Conservation (phyloP, 2,888 invertebrate genomes). For the Sphecodes monilicornis region DNA sequence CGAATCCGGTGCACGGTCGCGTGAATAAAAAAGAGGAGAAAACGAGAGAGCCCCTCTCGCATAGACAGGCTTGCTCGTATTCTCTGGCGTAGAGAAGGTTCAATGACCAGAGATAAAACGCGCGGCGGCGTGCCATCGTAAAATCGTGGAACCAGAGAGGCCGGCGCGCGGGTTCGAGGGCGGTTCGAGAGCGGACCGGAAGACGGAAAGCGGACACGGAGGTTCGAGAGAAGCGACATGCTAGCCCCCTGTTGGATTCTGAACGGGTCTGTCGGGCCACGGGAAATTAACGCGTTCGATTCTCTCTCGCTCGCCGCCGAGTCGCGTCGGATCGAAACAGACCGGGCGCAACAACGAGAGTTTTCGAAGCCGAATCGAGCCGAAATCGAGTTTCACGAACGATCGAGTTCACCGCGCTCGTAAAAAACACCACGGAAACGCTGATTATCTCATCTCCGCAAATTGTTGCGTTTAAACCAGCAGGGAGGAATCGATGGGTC, state of each 20-base stretch:
- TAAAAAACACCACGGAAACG: slow-evolving; percentile 32
- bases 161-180: slow-evolving; percentile 3
- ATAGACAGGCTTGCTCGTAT: slow-evolving; percentile 35
- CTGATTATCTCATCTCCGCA: slow-evolving; percentile 15
- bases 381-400: slow-evolving; percentile 38
- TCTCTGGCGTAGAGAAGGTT: slow-evolving; percentile 47
- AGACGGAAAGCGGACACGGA: slow-evolving; percentile 29
- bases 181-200: slow-evolving; percentile 34
- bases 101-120: slow-evolving; percentile 57
- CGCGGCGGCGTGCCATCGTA: slow-evolving; percentile 41
- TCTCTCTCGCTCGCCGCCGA: not conserved
- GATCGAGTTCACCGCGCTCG: not conserved
- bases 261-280: slow-evolving; percentile 13
- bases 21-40: slow-evolving; percentile 15
- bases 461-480: not conserved
- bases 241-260: slow-evolving; percentile 13
- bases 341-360: not conserved
- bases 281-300: slow-evolving; percentile 44
- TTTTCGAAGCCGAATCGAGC: not conserved
- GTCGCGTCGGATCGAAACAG: slow-evolving; percentile 17
- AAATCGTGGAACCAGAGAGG: slow-evolving; percentile 44
- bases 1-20: not conserved
- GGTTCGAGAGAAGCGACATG: slow-evolving; percentile 9
- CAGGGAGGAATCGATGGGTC: not conserved
- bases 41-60: slow-evolving; percentile 12